Evolutionary conservation across 2,888 invertebrate genomes (phyloP), one percentile per base, ranked within the genome.

Genomic region (Thereva nobilitata): DNA sequence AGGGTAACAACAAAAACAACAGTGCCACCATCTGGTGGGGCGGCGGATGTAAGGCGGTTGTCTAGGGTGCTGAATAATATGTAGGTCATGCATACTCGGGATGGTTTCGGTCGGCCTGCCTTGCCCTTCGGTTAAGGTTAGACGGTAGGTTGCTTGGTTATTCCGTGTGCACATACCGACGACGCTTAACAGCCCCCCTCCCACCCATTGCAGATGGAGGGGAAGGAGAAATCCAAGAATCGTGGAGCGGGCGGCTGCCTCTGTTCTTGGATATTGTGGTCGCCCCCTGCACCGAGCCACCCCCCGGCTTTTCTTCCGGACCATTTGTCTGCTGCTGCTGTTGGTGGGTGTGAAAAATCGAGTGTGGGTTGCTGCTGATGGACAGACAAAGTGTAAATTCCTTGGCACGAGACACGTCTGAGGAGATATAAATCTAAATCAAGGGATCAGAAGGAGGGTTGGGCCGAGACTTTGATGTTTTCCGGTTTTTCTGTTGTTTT

Each of bases 31-130:
- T 50, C 50, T 38, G 50, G 10, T 38, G 61, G 38, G 61, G 49
- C 23, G 49, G 12, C 40, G 61, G 61, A 50, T 49, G 40, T 49
- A 41, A 40, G 64, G 42, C 64, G 53, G 54, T 53, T 54, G 54
- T 54, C 54, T 64, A 64, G 64, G 64, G 54, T 55, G 55, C 65
- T 56, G 56, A 56, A 65, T 65, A 65, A 65, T 55, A 65, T 65
- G 49, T 65, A 55, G 65, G 65, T 65, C 65, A 65, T 65, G 65
- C 55, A 65, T 65, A 56, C 55, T 42, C 42, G 9, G 53, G 35
- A 53, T 53, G 64, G 44, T 35, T 64, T 64, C 40, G 50, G 61
- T 23, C 12, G 40, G 49, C 47, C 12, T 55, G 6, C 38, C 54
- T 45, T 56, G 44, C 56, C 44, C 44, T 56, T 7, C 23, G n/a